These are phyloP conservation scores for Bugula neritina DNA, from an alignment of 2,888 invertebrate genomes.

Conservation along the genomic window DNA sequence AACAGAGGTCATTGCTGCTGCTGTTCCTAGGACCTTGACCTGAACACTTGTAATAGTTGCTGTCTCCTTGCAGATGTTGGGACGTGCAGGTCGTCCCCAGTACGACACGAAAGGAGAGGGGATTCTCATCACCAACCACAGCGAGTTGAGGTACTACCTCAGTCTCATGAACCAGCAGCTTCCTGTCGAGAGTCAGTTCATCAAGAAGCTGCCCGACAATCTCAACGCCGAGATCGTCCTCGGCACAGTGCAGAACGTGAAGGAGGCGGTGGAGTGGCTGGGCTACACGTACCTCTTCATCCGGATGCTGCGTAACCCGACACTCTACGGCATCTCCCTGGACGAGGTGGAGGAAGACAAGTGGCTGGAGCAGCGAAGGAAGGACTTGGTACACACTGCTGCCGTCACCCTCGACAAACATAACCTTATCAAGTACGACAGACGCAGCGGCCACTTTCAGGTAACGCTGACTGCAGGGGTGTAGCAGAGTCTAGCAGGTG, in stretches of 20 bases:
- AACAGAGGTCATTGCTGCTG: neutral
- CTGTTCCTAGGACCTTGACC: neutral
- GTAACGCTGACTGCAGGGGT: too few relatives aligned
- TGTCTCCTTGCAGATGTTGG: constrained; percentile 74
- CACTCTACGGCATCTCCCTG: constrained; percentile 75
- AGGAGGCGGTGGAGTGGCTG: constrained; percentile 86
- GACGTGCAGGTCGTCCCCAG: constrained; percentile 93
- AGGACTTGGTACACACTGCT: constrained; percentile 92
- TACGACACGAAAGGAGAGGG: constrained; percentile 96
- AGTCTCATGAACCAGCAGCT: constrained; percentile 95
- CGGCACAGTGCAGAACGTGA: constrained; percentile 83
- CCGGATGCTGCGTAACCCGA: constrained; percentile 83
- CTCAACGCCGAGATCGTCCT: constrained; percentile 95
- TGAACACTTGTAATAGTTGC: neutral
- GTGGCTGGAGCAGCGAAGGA: constrained; percentile 78
- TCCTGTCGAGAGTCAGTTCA: constrained; percentile 93
- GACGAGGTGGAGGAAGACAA: constrained; percentile 69
- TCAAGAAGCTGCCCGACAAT: constrained; percentile 88
- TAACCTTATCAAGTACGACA: constrained; percentile 88
- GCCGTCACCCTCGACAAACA: constrained; percentile 83
- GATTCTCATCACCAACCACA: constrained; percentile 95
- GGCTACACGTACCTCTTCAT: constrained; percentile 94
- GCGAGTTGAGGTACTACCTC: constrained; percentile 94
- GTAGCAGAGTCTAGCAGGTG: too few relatives aligned
- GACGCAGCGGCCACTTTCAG: constrained; percentile 70